Evolutionary conservation across 2,113 vertebrate genomes (phyloP).

Genomic region (Ciconia boyciana): DNA sequence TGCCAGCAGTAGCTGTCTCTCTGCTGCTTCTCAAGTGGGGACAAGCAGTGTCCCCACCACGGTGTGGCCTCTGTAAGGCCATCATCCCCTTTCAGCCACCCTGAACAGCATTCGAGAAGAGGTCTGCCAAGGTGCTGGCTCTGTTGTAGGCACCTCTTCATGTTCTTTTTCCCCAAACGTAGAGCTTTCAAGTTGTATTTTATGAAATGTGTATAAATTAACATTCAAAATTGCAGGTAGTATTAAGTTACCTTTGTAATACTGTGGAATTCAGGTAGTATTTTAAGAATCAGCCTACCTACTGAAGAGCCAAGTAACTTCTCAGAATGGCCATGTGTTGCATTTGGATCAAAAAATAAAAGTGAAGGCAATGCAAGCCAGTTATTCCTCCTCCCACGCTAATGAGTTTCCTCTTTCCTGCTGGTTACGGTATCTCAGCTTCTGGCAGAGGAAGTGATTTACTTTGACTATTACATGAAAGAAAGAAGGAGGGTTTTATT

Average conservation of each 20-base stretch:
- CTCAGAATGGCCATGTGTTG: not conserved
- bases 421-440: not conserved
- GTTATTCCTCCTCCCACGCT: not conserved
- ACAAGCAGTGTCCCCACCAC: rapidly evolving
- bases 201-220: not conserved
- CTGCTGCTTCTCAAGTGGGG: not conserved
- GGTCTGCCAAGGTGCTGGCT: not conserved
- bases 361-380: not conserved
- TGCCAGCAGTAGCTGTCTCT: not conserved
- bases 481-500: not conserved
- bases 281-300: not conserved
- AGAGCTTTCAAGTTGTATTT: not conserved
- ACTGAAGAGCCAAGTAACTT: not conserved
- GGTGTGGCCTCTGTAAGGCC: not conserved
- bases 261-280: not conserved
- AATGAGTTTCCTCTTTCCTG: not conserved
- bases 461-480: not conserved
- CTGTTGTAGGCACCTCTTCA: not conserved
- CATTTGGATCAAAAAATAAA: not conserved
- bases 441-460: not conserved
- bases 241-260: not conserved
- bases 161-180: not conserved
- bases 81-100: not conserved
- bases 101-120: not conserved
- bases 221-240: not conserved